Evolutionary conservation across 2,888 invertebrate genomes (phyloP), one percentile per base, ranked within the genome.

Genomic region (Ectemnius continuus): DNA sequence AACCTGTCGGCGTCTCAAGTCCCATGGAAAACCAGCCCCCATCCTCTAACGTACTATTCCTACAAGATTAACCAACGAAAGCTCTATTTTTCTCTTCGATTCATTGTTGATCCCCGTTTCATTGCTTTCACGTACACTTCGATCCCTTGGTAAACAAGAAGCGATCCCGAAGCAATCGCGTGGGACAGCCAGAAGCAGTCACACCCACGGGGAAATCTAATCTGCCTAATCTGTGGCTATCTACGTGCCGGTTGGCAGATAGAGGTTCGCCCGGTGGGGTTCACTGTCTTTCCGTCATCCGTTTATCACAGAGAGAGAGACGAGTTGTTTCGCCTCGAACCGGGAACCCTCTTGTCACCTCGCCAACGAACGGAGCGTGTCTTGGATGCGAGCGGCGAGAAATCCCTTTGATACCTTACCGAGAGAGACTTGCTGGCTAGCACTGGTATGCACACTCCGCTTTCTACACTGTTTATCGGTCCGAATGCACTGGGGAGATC

Each of bases 151-250:
- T 57, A 52, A 48, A 18, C 20, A 18, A 16, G 14, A 2, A 20
- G 23, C 47, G 64, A 45, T 2, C 20, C 11, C 58, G 56, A 58
- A 70, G 66, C 66, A 66, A 45, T 47, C 11, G 18, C 46, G 23
- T 56, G 68, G 52, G 52, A 62, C 56, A 59, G 45, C 13, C 47
- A 46, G 13, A 23, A 47, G 56, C 64, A 67, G 72, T 67, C 66
- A 63, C 64, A 61, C 67, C 64, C 66, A 65, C 66, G 73, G 52
- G n/a, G n/a, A 81, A 81, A 82, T 80, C 82, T 86, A 85, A 82
- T 80, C 83, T 66, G 58, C n/a, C 82, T 81, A 81, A 84, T 82
- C 83, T 79, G 67, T 60, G 48, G 23, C 45, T 61, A n/a, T 61
- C 61, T 80, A 73, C 72, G 70, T 72, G 18, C 71, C 36, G 61